These are phyloP conservation scores for Neodiprion virginianus DNA, from an alignment of 1,140 invertebrate genomes.

Conservation along the genomic window DNA sequence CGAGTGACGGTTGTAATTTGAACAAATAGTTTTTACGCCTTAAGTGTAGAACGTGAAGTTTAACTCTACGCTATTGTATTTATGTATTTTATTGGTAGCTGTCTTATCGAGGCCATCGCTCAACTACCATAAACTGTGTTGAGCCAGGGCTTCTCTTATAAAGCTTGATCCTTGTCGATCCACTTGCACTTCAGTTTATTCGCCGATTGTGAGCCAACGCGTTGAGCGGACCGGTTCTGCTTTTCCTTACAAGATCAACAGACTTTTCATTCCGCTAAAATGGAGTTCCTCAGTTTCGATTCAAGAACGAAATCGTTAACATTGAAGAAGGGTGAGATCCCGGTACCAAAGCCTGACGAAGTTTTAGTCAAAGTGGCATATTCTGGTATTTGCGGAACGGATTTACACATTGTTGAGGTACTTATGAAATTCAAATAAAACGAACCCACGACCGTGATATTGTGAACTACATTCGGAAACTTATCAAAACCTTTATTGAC, in stretches of 20 bases:
- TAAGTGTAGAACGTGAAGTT: no score
- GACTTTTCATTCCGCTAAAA: slow-evolving; percentile 33
- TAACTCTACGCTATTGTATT: not conserved
- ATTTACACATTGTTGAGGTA: slow-evolving; percentile 76
- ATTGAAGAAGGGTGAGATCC: slow-evolving; percentile 60
- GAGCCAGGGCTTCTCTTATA: not conserved
- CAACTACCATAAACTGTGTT: not conserved
- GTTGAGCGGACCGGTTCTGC: not conserved
- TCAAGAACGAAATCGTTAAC: slow-evolving; percentile 54
- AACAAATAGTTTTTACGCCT: no score
- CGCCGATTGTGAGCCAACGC: not conserved
- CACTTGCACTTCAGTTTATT: not conserved
- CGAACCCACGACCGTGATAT: no score
- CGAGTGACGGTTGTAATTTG: no score
- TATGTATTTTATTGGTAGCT: not conserved
- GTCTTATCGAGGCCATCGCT: not conserved
- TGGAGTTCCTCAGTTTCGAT: slow-evolving; percentile 69
- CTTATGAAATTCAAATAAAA: slow-evolving; percentile 21
- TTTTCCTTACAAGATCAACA: not conserved
- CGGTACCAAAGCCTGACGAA: slow-evolving; percentile 55
- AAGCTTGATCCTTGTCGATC: not conserved
- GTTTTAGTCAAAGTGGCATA: slow-evolving; percentile 70
- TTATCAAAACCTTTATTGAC: not conserved
- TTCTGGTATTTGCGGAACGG: slow-evolving; percentile 79
- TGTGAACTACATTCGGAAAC: not conserved